Percentiles rank a stretch among this genome's conserved stretches.
Conservation (phyloP, 2,113 vertebrate genomes). For the Pelodiscus sinensis region DNA sequence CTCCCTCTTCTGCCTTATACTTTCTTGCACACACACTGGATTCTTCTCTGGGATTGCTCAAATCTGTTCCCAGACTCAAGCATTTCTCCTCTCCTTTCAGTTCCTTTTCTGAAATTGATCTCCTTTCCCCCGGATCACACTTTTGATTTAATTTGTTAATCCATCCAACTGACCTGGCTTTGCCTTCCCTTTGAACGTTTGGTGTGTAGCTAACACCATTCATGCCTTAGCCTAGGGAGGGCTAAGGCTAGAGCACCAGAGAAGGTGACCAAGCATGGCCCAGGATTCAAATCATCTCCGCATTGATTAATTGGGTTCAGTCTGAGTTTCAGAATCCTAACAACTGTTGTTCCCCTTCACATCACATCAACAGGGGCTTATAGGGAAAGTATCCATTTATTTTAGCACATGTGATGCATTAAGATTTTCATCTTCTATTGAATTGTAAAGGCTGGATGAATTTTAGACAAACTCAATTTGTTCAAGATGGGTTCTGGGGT, state of each 20-base stretch:
- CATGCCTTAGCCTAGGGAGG: constrained; percentile 75
- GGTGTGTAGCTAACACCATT: constrained; percentile 80
- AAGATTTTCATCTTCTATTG: constrained; percentile 78
- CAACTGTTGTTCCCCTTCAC: constrained; percentile 85
- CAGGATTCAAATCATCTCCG: constrained; percentile 85
- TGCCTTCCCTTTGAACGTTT: constrained; percentile 73
- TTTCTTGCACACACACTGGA: too few species aligned
- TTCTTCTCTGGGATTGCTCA: neutral
- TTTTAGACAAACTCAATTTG: constrained; percentile 84
- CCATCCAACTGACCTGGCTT: constrained; percentile 78
- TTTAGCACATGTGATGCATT: constrained; percentile 71
- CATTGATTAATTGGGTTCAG: constrained; percentile 87
- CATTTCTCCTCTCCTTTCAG: constrained; percentile 63
- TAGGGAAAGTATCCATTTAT: constrained; percentile 80
- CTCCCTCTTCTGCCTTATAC: neutral
- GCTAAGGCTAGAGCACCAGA: constrained; percentile 82
- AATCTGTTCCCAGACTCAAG: neutral
- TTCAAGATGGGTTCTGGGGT: constrained; percentile 76
- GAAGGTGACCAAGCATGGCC: constrained; percentile 84
- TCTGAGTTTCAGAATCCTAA: constrained; percentile 83
- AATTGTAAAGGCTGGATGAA: constrained; percentile 76
- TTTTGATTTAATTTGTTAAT: constrained; percentile 88
- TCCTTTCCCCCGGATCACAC: constrained; percentile 65
- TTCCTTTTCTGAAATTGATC: constrained; percentile 89
- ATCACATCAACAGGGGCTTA: constrained; percentile 77